Conservation (phyloP, 2,888 invertebrate genomes). For the Falcaria lacertinaria region DNA sequence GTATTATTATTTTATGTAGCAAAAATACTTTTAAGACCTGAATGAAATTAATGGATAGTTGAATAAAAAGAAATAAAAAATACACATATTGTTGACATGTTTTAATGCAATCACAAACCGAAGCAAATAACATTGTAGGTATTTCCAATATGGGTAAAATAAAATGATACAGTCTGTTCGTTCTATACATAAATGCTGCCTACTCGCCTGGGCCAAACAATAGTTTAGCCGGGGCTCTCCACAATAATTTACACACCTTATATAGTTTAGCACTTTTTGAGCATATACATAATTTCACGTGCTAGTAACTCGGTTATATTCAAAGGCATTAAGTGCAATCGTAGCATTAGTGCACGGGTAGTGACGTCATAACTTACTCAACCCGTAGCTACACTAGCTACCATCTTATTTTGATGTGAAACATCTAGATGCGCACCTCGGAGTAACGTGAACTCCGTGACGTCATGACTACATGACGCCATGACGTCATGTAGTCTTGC, state of each 20-base stretch:
- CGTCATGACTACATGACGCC: no score
- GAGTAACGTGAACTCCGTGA: no score
- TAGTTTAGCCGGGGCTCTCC: background rate
- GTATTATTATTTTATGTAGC: no score
- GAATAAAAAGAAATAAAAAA: background rate
- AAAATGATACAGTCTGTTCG: background rate
- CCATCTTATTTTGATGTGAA: no score
- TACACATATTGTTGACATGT: background rate
- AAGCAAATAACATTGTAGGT: conserved; percentile 1
- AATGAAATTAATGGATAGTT: background rate
- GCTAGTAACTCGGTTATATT: background rate
- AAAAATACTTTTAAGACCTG: background rate
- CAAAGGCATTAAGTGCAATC: background rate
- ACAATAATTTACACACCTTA: background rate
- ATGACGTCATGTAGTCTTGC: no score
- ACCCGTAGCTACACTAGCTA: no score
- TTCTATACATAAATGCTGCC: background rate
- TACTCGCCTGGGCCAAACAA: background rate
- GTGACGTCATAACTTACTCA: no score
- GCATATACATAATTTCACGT: conserved; percentile 1
- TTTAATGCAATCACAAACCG: conserved; percentile 2
- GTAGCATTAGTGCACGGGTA: background rate
- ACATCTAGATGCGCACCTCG: no score
- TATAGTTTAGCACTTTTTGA: conserved; percentile 2
- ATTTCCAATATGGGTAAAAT: background rate